Conservation (phyloP, 2,113 vertebrate genomes). For the Heterotis niloticus region DNA sequence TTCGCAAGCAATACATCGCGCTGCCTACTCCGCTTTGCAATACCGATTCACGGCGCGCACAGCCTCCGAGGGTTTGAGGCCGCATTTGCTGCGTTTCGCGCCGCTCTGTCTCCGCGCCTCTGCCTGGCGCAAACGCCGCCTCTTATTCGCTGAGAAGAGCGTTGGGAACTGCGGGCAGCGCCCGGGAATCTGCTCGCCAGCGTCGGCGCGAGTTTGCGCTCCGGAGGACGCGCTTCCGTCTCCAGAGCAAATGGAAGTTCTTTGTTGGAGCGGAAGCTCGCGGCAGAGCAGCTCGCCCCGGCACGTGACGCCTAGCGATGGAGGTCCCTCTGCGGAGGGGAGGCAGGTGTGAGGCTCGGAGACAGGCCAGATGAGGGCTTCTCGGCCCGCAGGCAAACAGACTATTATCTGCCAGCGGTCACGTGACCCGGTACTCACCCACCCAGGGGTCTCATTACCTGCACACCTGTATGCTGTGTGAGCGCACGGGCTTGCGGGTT, state of each 20-base stretch:
- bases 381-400: conserved; percentile 6
- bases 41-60: not conserved
- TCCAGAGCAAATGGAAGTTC: not conserved
- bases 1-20: not conserved
- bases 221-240: not conserved
- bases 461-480: conserved; percentile 12
- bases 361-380: conserved; percentile 67
- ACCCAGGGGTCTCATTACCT: conserved; percentile 15
- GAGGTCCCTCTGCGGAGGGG: not conserved
- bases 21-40: not conserved
- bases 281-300: not conserved
- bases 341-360: not conserved
- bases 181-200: not conserved
- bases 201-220: not conserved
- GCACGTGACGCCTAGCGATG: not conserved
- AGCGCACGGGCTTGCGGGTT: not conserved
- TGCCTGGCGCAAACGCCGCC: not conserved
- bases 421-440: not conserved
- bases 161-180: not conserved
- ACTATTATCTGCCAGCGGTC: conserved; percentile 9
- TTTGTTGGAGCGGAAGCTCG: not conserved
- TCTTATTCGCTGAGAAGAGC: not conserved
- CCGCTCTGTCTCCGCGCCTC: not conserved
- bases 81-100: not conserved
- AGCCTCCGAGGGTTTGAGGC: not conserved